Conservation (phyloP, 1,140 invertebrate genomes). For the Zelostemma sp. region DNA sequence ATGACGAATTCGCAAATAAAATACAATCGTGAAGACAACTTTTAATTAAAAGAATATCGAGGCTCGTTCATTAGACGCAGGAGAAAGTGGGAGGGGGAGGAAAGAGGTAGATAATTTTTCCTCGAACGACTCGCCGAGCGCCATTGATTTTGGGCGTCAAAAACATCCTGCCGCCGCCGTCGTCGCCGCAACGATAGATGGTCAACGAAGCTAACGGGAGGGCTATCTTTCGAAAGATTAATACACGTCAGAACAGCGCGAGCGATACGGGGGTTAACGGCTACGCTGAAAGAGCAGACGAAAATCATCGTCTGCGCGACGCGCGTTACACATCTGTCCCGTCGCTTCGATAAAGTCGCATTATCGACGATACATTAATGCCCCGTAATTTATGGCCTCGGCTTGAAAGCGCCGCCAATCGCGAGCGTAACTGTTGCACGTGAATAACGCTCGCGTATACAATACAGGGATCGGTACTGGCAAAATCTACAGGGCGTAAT, state of each 20-base stretch:
- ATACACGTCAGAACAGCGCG: conserved; percentile 44
- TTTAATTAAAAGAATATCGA: too few species aligned
- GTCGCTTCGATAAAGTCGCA: conserved; percentile 48
- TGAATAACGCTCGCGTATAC: conserved; percentile 1
- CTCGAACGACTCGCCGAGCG: too few species aligned
- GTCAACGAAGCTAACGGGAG: too few species aligned
- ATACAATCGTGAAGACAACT: too few species aligned
- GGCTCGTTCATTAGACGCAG: too few species aligned
- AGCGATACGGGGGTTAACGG: not conserved
- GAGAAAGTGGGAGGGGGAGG: too few species aligned
- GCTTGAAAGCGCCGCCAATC: not conserved
- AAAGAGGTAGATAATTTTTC: too few species aligned
- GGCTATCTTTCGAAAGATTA: conserved; percentile 53
- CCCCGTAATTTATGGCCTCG: conserved; percentile 30
- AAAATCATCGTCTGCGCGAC: conserved; percentile 27
- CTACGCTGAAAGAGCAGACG: conserved; percentile 35
- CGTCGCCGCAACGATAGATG: conserved; percentile 50
- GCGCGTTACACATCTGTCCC: conserved; percentile 22
- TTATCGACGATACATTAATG: conserved; percentile 55
- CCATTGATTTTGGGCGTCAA: conserved; percentile 50
- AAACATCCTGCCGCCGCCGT: conserved; percentile 44
- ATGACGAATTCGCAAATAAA: too few species aligned
- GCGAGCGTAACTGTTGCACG: conserved; percentile 26
- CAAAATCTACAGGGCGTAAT: too few species aligned
- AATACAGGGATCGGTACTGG: too few species aligned